Conservation (phyloP, 2,797 vertebrate species). For the Sternotherus odoratus region DNA sequence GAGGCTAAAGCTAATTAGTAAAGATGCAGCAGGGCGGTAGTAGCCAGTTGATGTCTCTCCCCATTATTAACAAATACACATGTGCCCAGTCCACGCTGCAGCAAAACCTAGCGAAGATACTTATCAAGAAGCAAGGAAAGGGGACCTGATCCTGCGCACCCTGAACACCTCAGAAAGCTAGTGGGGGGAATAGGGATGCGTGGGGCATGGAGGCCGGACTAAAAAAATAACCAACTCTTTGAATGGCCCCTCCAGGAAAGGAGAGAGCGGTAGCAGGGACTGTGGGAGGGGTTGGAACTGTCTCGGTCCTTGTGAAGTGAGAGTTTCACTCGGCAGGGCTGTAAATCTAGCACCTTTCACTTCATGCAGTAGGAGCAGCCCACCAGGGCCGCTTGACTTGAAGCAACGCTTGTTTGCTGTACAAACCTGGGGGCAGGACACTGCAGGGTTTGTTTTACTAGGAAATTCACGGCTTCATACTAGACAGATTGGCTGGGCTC, state of each 20-base stretch:
- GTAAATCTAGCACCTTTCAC: not conserved
- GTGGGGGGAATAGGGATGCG: not conserved
- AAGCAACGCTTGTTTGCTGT: too few species aligned
- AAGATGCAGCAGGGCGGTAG: fast-evolving
- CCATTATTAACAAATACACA: not conserved
- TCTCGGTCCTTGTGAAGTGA: not conserved
- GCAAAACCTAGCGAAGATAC: not conserved
- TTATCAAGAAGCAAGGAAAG: not conserved
- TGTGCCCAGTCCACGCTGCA: not conserved
- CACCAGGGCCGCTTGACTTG: not conserved
- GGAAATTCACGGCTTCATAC: not conserved
- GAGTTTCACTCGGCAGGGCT: not conserved
- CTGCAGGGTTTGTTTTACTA: not conserved
- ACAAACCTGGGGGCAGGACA: not conserved
- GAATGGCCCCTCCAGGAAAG: not conserved
- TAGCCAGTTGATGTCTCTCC: not conserved
- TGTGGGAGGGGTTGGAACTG: not conserved
- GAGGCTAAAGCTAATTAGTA: not conserved
- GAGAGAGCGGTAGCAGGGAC: not conserved
- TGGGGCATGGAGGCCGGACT: not conserved
- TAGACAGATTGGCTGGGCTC: not conserved
- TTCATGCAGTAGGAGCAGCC: not conserved
- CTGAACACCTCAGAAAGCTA: too few species aligned
- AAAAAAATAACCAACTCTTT: not conserved
- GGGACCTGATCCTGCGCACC: not conserved